These are phyloP conservation scores for Anthopleura sola DNA, from an alignment of 64 coral and sea anemone species.

Conservation along the genomic window DNA sequence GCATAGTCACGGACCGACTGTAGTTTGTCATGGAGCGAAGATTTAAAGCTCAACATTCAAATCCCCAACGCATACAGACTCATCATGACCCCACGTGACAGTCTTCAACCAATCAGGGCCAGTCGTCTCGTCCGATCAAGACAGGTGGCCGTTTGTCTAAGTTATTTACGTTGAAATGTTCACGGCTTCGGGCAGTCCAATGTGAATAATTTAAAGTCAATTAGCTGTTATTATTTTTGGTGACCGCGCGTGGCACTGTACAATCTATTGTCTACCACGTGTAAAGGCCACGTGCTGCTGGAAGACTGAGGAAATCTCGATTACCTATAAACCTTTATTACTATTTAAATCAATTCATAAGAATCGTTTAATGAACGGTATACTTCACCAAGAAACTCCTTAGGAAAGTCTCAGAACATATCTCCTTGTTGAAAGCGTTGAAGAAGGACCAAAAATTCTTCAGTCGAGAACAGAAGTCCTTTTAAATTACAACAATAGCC, in stretches of 20 bases:
- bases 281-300: background rate
- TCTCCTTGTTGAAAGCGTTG: background rate
- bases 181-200: conserved; percentile 35
- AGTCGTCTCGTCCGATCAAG: conserved; percentile 25
- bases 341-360: background rate
- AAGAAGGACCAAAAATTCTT: background rate
- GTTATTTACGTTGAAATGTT: conserved; percentile 46
- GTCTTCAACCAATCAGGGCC: conserved; percentile 18
- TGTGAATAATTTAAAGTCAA: conserved; percentile 73
- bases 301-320: background rate
- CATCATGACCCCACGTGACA: conserved; percentile 54
- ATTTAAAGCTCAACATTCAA: conserved; percentile 67
- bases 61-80: conserved; percentile 29
- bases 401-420: background rate
- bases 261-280: conserved; percentile 5
- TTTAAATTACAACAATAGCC: background rate
- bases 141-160: conserved; percentile 49
- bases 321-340: background rate
- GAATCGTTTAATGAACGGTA: background rate
- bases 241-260: background rate
- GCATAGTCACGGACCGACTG: conserved; percentile 35
- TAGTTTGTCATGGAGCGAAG: conserved; percentile 55
- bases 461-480: background rate
- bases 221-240: conserved; percentile 61
- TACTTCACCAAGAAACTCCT: background rate